Evolutionary conservation across 1,140 invertebrate species (phyloP), one percentile per base, ranked within the genome.

Genomic region (Acromyrmex charruanus): DNA sequence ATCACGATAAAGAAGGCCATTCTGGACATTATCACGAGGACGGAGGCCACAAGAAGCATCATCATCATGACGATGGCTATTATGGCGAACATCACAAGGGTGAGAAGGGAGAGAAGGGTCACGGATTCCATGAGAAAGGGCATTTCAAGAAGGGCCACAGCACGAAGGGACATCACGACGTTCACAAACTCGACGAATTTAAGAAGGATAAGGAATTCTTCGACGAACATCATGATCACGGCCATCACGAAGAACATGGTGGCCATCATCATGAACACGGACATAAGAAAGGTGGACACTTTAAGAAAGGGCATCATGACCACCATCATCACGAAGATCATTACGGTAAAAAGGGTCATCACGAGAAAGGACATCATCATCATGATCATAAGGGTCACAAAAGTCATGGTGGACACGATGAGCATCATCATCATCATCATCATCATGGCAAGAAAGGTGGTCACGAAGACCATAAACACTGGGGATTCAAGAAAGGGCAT

Each of bases 161-260:
- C 86, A 97, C 96, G 3, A 95, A 96, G 92, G 97, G 97, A 25
- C 90, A 93, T 16, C 97, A 97, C 92, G 96, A 97, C 82, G 95
- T 97, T 7, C 96, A 97, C 93, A 97, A 97, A 88, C 93, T 97
- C 77, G 97, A 97, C 93, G 97, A 97, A 91, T 97, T 95, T 93
- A 96, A 97, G 90, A 97, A 97, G 89, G 96, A 97, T 86, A 97
- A 97, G 85, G 96, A 97, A 35, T 97, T 97, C 92, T 97, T 97
- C 93, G 97, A 98, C 93, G 98, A 98, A 91, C 97, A 97, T 89
- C 97, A 98, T 92, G 98, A 98, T 91, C 97, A 97, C 86, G 97
- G 97, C 72, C 97, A 97, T 93, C 96, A 97, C 90, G 98, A 98
- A 90, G 96, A 97, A 86, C 97, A 98, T 93, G 97, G 96, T 6